Evolutionary conservation across 2,888 invertebrate genomes (phyloP), one percentile per base, ranked within the genome.

Genomic region (Agrochola circellaris): DNA sequence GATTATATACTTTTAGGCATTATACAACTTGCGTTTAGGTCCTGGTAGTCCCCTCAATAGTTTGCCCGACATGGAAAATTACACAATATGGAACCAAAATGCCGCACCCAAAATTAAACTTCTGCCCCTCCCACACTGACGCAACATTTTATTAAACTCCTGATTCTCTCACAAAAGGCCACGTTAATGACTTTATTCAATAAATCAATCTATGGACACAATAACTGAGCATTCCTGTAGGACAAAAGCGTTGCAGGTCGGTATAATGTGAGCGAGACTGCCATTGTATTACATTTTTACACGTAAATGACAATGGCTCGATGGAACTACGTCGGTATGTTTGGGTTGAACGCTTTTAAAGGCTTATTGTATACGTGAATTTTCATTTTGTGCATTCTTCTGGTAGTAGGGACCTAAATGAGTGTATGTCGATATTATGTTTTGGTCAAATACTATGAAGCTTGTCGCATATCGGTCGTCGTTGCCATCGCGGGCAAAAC

Each of bases 181-280:
- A 79, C 87, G 86, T 87, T 93, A 93, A 92, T 92, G 92, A 91
- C 91, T 92, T 90, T 88, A 89, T 91, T 90, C 91, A 92, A 92
- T 93, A 92, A 91, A 92, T 91, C 91, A 91, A 92, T 92, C 88
- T 89, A 86, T 79, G 87, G 75, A 82, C 80, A 90, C 90, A 91
- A 90, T 91, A 88, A 89, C 84, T 80, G 85, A 81, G 82, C 80
- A 79, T 73, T 79, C 30, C 42, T 67, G 26, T 38, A 69, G 79
- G 78, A 89, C 87, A 88, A 89, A 80, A 77, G 79, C 70, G 5
- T 11, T 75, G 72, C 81, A 88, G 65, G 73, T 86, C 65, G 62
- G 69, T 71, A 76, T 82, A 83, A 88, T 89, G 71, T 58, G 51
- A 70, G 34, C 56, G 38, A 64, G 61, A 67, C 68, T 56, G 13